A percentile compares a stretch with the other conserved stretches of the same genome.
Evolutionary conservation across 1,140 invertebrate genomes (phyloP).

Genomic region (Procambarus virginalis): DNA sequence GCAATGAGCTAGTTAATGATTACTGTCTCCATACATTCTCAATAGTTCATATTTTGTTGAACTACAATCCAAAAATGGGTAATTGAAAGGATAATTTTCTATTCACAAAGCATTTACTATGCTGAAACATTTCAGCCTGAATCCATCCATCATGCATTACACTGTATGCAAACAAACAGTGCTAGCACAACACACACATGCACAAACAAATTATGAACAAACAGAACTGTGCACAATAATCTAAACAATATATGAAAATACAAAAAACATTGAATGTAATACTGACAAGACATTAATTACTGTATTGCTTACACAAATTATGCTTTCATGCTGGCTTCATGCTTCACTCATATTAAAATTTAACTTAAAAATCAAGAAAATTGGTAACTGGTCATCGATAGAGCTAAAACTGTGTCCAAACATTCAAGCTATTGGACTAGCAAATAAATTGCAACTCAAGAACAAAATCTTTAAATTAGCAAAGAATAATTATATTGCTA

Average conservation of each 20-base stretch:
- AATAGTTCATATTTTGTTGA: neutral
- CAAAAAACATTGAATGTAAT: neutral
- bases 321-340: neutral
- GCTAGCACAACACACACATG: constrained; percentile 35
- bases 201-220: constrained; percentile 34
- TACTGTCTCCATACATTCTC: neutral
- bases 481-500: too few relatives aligned
- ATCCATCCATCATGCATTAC: constrained; percentile 56
- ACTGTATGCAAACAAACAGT: constrained; percentile 20
- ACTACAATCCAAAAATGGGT: neutral
- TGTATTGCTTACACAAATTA: neutral
- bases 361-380: neutral
- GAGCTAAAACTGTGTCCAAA: neutral
- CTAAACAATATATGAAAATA: neutral
- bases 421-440: neutral
- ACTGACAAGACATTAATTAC: neutral
- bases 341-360: neutral
- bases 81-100: neutral
- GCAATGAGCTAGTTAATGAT: neutral
- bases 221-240: neutral
- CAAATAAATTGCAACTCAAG: neutral
- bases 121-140: constrained; percentile 26
- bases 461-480: neutral
- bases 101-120: neutral
- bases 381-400: neutral